Conservation (phyloP, 1,140 invertebrate species). For the Aphis gossypii region DNA sequence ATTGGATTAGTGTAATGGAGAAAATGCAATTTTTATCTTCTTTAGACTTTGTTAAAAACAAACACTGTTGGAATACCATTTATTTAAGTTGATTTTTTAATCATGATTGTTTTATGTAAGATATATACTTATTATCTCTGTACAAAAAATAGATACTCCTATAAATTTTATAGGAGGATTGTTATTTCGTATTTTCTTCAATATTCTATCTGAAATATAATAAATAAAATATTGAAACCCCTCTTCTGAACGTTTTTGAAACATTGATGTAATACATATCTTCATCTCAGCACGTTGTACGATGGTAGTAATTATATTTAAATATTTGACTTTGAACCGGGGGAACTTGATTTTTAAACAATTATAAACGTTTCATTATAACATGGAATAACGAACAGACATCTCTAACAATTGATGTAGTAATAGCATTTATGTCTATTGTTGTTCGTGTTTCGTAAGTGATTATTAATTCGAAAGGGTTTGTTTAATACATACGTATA, state of each 20-base stretch:
- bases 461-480: background rate
- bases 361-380: constrained; percentile 7
- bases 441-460: background rate
- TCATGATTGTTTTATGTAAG: background rate
- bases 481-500: background rate
- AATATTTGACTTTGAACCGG: background rate
- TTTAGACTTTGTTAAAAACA: background rate
- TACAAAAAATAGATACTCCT: background rate
- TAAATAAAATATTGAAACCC: background rate
- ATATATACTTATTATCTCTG: background rate
- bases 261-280: background rate
- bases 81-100: constrained; percentile 11
- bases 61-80: background rate
- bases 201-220: background rate
- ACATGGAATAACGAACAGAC: background rate
- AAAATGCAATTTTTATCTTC: constrained; percentile 9
- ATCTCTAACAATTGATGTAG: constrained; percentile 21
- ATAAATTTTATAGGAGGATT: background rate
- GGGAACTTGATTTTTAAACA: background rate
- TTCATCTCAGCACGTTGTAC: background rate
- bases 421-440: constrained; percentile 36
- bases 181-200: background rate
- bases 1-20: constrained; percentile 36
- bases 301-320: background rate
- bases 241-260: background rate